Percentiles rank a stretch among this genome's conserved stretches.
phyloP scores from a whole-genome alignment of 2,888 invertebrate species.

The Pseudoips prasinana region DNA sequence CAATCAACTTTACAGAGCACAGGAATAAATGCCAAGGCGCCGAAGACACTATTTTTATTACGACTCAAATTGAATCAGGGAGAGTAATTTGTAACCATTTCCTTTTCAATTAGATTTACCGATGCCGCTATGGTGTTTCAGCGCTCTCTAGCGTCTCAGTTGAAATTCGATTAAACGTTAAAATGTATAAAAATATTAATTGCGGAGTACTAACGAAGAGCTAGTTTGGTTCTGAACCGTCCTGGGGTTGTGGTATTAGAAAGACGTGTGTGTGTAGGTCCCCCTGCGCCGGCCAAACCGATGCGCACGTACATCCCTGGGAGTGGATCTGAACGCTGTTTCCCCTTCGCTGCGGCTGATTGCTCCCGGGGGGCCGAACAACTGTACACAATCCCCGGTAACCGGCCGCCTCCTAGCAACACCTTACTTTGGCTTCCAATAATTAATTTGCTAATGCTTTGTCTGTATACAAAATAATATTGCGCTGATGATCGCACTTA shows the following conservation, averaged over 20 bases:
- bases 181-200: neutral
- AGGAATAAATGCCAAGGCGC: constrained; percentile 2
- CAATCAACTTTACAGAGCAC: constrained; percentile 9
- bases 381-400: constrained; percentile 74
- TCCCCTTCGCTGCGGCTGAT: constrained; percentile 57
- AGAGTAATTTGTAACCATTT: constrained; percentile 13
- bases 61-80: constrained; percentile 15
- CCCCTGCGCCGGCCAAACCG: constrained; percentile 61
- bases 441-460: constrained; percentile 49
- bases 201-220: too few species aligned
- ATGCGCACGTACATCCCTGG: constrained; percentile 62
- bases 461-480: constrained; percentile 30
- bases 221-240: constrained; percentile 4
- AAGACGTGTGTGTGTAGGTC: constrained; percentile 63
- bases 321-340: constrained; percentile 66
- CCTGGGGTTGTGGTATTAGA: constrained; percentile 31
- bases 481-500: constrained; percentile 30
- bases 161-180: too few species aligned
- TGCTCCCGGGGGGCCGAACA: constrained; percentile 61
- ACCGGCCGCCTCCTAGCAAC: constrained; percentile 44
- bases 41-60: constrained; percentile 11
- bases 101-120: constrained; percentile 14
- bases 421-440: constrained; percentile 50
- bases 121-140: neutral
- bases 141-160: too few species aligned